Percentiles rank a stretch among this genome's conserved stretches.
Evolutionary conservation across 2,113 vertebrate species (phyloP).

Genomic region (Edolisoma coerulescens): DNA sequence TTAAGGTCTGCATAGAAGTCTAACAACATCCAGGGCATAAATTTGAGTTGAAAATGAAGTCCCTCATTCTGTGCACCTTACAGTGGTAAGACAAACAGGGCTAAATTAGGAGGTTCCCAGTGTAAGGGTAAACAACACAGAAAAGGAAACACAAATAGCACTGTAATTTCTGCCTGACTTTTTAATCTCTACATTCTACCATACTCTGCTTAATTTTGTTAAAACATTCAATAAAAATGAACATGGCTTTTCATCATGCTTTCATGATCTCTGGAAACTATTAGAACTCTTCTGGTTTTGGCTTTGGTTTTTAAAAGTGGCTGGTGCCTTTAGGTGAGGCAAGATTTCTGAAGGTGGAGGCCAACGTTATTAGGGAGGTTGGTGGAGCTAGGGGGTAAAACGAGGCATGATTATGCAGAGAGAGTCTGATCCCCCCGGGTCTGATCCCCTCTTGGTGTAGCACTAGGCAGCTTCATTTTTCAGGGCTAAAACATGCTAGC

Average conservation of each 20-base stretch:
- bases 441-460: background rate
- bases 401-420: background rate
- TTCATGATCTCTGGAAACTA: background rate
- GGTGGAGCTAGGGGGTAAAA: background rate
- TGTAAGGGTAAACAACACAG: background rate
- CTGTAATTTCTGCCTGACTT: background rate
- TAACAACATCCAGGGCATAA: background rate
- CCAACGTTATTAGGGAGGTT: background rate
- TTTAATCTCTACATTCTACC: background rate
- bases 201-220: background rate
- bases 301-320: background rate
- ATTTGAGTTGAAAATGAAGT: background rate
- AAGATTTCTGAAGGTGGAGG: background rate
- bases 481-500: background rate
- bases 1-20: background rate
- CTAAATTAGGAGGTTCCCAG: background rate
- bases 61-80: background rate
- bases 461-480: background rate
- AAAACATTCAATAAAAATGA: background rate
- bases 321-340: background rate
- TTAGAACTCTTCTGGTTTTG: constrained; percentile 7
- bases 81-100: background rate
- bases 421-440: background rate
- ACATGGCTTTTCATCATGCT: background rate
- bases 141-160: background rate